These are phyloP conservation scores for Tetramorium alpestre DNA, from an alignment of 1,140 invertebrate genomes.

Conservation along the genomic window DNA sequence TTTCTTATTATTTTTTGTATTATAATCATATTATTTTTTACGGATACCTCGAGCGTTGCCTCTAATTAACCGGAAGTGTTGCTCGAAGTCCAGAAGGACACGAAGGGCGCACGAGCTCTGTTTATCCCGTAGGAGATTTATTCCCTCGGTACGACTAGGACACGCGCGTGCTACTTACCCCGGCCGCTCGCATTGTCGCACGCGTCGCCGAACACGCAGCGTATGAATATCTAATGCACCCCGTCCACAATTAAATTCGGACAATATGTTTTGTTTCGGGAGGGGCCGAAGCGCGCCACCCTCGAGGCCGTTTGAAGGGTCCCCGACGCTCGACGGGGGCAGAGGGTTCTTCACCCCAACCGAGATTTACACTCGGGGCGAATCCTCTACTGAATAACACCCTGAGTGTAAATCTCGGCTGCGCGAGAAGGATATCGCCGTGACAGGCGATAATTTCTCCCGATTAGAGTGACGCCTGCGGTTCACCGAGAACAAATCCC, in stretches of 20 bases:
- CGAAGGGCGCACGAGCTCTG: constrained; percentile 47
- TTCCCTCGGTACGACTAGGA: constrained; percentile 60
- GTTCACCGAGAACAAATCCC: constrained; percentile 38
- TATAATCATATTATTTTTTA: background rate
- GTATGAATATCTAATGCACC: constrained; percentile 85
- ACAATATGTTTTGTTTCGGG: constrained; percentile 85
- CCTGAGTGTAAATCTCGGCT: constrained; percentile 81
- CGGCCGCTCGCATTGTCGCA: constrained; percentile 76
- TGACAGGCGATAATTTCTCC: constrained; percentile 71
- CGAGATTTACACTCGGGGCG: constrained; percentile 30
- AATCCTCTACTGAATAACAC: constrained; percentile 74
- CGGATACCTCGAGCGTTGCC: background rate
- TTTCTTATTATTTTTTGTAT: background rate
- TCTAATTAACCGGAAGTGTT: constrained; percentile 37
- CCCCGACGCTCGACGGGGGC: constrained; percentile 20
- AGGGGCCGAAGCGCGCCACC: constrained; percentile 71
- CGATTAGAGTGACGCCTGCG: constrained; percentile 47
- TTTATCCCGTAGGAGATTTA: constrained; percentile 72
- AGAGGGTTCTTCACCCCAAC: constrained; percentile 59
- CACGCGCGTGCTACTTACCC: constrained; percentile 69
- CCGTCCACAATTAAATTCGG: constrained; percentile 84
- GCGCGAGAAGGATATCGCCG: constrained; percentile 62
- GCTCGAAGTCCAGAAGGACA: background rate
- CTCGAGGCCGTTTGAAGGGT: constrained; percentile 69
- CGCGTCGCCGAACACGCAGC: constrained; percentile 82